Percentiles rank a stretch among this genome's conserved stretches.
Conservation (phyloP, 2,797 vertebrate species). For the Ctenopoma multispine region DNA sequence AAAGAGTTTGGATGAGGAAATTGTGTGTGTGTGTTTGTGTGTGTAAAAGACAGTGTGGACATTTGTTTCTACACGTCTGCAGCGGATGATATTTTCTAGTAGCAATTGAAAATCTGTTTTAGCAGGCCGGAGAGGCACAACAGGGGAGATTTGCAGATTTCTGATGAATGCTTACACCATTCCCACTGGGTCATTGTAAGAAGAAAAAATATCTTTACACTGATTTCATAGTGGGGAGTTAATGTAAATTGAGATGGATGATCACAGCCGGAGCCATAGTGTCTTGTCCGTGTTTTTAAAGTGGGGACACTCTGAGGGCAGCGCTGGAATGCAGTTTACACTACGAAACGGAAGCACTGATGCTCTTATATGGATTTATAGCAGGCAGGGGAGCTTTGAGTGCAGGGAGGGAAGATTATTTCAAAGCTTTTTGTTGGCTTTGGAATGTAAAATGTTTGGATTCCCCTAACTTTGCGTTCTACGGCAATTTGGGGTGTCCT, state of each 20-base stretch:
- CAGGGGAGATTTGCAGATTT: conserved; percentile 22
- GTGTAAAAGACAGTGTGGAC: conserved; percentile 2
- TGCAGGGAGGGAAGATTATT: conserved; percentile 57
- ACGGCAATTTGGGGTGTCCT: conserved; percentile 22
- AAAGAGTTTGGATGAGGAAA: conserved; percentile 54
- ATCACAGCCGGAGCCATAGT: conserved; percentile 19
- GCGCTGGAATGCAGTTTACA: conserved; percentile 64
- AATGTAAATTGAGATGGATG: conserved; percentile 44
- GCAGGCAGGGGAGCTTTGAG: conserved; percentile 56
- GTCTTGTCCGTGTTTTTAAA: conserved; percentile 53
- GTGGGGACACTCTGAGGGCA: conserved; percentile 43
- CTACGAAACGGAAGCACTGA: conserved; percentile 47
- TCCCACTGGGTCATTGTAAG: background rate
- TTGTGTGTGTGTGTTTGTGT: conserved; percentile 13
- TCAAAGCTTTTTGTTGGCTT: conserved; percentile 57
- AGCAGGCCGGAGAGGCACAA: background rate
- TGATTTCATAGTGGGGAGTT: conserved; percentile 24
- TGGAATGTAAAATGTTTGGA: conserved; percentile 64
- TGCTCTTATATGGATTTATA: conserved; percentile 75
- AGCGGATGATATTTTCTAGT: conserved; percentile 39
- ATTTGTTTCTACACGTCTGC: background rate
- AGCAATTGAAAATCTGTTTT: conserved; percentile 42
- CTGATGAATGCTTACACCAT: background rate
- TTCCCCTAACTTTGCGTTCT: background rate
- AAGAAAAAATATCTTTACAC: background rate